These are phyloP conservation scores for Turnix velox DNA, from an alignment of 2,113 vertebrate species.

Conservation along the genomic window DNA sequence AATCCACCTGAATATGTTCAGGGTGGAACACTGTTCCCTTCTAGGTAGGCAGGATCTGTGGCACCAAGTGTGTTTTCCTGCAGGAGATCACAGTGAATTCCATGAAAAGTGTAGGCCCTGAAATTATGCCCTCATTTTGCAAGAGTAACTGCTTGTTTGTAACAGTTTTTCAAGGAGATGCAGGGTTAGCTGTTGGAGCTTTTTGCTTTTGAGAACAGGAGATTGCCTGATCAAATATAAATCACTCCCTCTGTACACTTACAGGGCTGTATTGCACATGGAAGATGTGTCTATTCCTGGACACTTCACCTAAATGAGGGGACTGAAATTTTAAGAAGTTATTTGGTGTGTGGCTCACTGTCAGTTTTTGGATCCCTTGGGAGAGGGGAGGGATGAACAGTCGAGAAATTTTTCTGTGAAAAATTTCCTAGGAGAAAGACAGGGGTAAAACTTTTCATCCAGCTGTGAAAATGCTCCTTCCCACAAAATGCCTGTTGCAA, in stretches of 20 bases:
- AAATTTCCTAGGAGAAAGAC: neutral
- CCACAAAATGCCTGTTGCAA: neutral
- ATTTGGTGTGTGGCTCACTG: neutral
- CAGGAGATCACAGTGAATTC: neutral
- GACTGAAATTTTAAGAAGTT: neutral
- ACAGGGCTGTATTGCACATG: neutral
- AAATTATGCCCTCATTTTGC: neutral
- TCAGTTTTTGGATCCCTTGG: neutral
- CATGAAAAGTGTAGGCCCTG: neutral
- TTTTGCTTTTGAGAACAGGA: neutral
- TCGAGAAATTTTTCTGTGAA: neutral
- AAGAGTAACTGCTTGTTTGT: neutral
- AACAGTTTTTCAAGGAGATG: neutral
- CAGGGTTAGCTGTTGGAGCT: neutral
- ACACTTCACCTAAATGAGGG: neutral
- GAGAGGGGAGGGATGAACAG: neutral
- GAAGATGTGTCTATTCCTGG: neutral
- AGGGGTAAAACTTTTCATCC: neutral
- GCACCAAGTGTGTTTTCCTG: neutral
- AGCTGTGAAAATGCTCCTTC: slow-evolving; percentile 11
- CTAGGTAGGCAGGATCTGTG: neutral
- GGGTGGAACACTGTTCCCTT: neutral
- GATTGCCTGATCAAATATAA: neutral
- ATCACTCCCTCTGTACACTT: neutral
- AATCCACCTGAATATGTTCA: neutral